Conservation (phyloP, 2,113 vertebrate species). For the Ophthalmolycus amberensis region DNA sequence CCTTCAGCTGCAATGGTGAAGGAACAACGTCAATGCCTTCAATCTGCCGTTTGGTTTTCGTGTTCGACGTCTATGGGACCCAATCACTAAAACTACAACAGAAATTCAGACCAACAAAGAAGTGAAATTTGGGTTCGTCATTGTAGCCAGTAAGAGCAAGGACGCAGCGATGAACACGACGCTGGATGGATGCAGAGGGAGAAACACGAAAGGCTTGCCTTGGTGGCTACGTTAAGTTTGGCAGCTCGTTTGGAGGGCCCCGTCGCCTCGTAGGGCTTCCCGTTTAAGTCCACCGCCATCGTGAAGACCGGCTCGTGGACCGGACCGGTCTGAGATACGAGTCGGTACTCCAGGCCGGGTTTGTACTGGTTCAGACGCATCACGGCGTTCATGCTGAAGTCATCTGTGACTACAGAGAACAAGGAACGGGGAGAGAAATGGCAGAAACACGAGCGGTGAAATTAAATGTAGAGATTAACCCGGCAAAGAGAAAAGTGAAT, state of each 20-base stretch:
- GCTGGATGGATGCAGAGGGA: neutral
- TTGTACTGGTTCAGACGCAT: conserved; percentile 97
- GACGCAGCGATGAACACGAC: neutral
- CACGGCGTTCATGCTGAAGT: conserved; percentile 92
- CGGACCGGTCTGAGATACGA: conserved; percentile 92
- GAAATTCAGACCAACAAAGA: neutral
- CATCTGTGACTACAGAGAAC: conserved; percentile 79
- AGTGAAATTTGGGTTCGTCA: neutral
- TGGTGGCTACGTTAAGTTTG: conserved; percentile 94
- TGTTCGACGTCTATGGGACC: neutral
- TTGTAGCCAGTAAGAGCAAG: neutral
- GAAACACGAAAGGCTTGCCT: conserved; percentile 77
- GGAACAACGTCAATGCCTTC: neutral
- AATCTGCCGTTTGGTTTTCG: neutral
- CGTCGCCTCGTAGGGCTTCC: conserved; percentile 90
- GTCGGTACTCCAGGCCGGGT: conserved; percentile 92
- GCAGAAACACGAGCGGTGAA: neutral
- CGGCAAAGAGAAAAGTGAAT: neutral
- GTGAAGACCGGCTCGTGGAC: conserved; percentile 96
- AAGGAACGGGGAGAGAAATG: neutral
- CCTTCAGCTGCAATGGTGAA: neutral
- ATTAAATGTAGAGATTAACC: neutral
- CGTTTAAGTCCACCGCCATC: conserved; percentile 94
- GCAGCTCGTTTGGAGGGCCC: conserved; percentile 94
- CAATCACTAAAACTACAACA: neutral